These are phyloP conservation scores for Tinamus major DNA, from an alignment of 2,797 vertebrate genomes.

Conservation along the genomic window DNA sequence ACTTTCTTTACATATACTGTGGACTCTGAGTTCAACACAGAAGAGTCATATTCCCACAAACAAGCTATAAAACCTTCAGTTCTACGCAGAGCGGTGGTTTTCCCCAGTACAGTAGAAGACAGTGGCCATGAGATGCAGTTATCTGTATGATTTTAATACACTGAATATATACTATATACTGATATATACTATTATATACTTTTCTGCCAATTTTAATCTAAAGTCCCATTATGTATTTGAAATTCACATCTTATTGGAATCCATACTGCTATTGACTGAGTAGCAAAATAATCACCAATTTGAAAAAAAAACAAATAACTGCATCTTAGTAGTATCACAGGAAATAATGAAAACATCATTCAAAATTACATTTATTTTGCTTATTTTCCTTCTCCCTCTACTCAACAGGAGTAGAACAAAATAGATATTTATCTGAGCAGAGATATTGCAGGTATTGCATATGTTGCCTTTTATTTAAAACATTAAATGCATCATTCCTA, in stretches of 20 bases:
- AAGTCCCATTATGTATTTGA: neutral
- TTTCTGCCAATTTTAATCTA: neutral
- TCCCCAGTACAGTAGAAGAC: conserved; percentile 8
- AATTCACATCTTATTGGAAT: conserved; percentile 6
- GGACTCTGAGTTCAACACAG: neutral
- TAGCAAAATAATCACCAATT: neutral
- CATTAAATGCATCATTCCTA: neutral
- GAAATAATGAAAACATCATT: neutral
- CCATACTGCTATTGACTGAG: neutral
- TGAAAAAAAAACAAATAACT: neutral
- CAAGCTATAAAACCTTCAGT: conserved; percentile 1
- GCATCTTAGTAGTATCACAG: neutral
- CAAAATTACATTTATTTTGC: neutral
- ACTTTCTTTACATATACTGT: conserved; percentile 21
- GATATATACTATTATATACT: neutral
- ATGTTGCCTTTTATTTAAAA: neutral
- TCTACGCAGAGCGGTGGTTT: neutral
- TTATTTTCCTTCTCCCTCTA: neutral
- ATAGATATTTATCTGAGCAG: neutral
- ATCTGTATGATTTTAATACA: neutral
- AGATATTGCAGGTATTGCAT: neutral
- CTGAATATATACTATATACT: neutral
- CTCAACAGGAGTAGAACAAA: neutral
- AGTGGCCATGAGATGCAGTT: neutral
- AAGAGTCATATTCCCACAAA: neutral